Conservation (phyloP, 2,797 vertebrate species). For the Oreortyx pictus region DNA sequence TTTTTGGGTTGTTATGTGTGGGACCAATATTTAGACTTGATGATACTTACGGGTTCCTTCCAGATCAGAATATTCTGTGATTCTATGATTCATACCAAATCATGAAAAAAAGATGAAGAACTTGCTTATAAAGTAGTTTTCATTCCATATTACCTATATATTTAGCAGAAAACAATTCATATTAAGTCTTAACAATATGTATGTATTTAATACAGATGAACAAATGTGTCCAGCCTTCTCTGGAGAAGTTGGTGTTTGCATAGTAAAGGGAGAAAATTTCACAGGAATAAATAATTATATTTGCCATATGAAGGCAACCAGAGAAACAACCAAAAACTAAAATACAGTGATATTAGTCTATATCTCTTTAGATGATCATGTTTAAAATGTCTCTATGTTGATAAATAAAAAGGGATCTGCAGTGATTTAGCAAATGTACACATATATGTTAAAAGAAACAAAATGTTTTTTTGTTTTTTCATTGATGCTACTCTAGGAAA, state of each 20-base stretch:
- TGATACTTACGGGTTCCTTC: too few relatives aligned
- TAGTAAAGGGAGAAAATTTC: background rate
- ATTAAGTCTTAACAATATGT: background rate
- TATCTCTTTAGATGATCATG: background rate
- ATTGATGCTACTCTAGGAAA: background rate
- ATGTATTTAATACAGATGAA: background rate
- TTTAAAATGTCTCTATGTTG: background rate
- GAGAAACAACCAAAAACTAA: background rate
- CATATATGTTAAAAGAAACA: background rate
- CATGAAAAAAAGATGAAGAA: background rate
- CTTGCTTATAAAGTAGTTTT: background rate
- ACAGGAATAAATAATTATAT: background rate
- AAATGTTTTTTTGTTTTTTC: background rate
- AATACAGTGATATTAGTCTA: background rate
- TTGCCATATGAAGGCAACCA: background rate
- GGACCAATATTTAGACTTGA: too few relatives aligned
- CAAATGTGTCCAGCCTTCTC: accelerated
- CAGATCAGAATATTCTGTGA: too few relatives aligned
- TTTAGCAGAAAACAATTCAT: background rate
- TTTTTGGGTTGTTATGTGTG: too few relatives aligned
- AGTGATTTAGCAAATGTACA: background rate
- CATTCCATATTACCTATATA: background rate
- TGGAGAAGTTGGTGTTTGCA: background rate
- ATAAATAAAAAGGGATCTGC: background rate
- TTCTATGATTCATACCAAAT: background rate